Evolutionary conservation across 1,140 invertebrate genomes (phyloP).

Genomic region (Lysiphlebus fabarum): DNA sequence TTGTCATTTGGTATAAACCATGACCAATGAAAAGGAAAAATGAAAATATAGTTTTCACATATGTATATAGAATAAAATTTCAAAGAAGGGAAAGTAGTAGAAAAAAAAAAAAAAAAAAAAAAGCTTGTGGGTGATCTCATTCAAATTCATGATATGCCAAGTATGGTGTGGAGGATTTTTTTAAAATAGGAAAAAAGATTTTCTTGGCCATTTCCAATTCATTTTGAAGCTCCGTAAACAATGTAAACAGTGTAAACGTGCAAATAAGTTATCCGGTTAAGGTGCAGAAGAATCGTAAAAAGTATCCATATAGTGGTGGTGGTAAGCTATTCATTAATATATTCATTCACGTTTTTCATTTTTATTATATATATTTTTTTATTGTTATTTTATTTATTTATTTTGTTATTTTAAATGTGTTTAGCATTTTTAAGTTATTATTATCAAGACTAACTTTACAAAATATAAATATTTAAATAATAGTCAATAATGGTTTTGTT

Average conservation of each 20-base stretch:
- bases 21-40: too few species aligned
- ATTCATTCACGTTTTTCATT: too few species aligned
- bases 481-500: too few species aligned
- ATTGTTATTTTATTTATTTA: too few species aligned
- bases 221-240: conserved; percentile 31
- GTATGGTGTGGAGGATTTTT: conserved; percentile 21
- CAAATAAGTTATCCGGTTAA: conserved; percentile 32
- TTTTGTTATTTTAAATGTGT: neutral
- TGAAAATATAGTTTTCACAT: too few species aligned
- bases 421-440: too few species aligned
- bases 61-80: too few species aligned
- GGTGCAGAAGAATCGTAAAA: neutral
- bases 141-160: conserved; percentile 28
- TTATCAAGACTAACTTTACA: too few species aligned
- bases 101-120: conserved; percentile 21
- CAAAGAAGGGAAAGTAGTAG: neutral
- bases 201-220: conserved; percentile 33
- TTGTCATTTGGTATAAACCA: too few species aligned
- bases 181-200: conserved; percentile 26
- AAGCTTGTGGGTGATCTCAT: conserved; percentile 16
- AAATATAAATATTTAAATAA: too few species aligned
- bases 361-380: too few species aligned
- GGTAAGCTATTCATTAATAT: too few species aligned
- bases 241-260: conserved; percentile 40
- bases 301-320: neutral